phyloP scores from a whole-genome alignment of 2,113 vertebrate species.

The Gallinago media region DNA sequence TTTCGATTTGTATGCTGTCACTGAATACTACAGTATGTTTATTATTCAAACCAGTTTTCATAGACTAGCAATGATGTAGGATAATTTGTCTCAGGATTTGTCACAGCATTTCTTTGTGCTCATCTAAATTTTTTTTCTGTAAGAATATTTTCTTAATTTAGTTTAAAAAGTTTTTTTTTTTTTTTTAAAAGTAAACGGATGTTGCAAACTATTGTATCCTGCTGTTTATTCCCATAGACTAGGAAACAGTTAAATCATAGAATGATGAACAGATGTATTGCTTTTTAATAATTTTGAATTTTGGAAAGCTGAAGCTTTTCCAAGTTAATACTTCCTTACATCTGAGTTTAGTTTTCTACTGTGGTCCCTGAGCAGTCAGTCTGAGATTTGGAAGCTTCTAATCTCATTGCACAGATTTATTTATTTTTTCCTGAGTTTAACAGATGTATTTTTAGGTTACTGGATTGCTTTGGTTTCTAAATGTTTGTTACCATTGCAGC shows the following conservation, averaged over 20 bases:
- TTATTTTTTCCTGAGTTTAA: constrained; percentile 21
- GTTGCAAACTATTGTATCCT: constrained; percentile 41
- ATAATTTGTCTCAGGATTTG: constrained; percentile 66
- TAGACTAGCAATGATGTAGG: not conserved
- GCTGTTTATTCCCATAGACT: constrained; percentile 50
- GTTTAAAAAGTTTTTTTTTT: not conserved
- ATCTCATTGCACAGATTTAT: constrained; percentile 43
- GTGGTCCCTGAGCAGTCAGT: constrained; percentile 21
- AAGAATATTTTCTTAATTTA: constrained; percentile 58
- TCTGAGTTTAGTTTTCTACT: constrained; percentile 49
- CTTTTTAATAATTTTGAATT: constrained; percentile 37
- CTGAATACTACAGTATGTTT: constrained; percentile 49
- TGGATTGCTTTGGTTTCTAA: constrained; percentile 30
- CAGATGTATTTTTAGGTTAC: constrained; percentile 58
- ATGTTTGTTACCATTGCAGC: constrained; percentile 17
- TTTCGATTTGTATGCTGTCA: constrained; percentile 60
- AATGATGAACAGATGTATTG: constrained; percentile 44
- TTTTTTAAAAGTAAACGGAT: not conserved
- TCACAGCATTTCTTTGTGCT: constrained; percentile 48
- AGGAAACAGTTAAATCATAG: constrained; percentile 32
- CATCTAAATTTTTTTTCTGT: constrained; percentile 1
- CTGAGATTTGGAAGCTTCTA: constrained; percentile 45
- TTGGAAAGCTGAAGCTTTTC: constrained; percentile 36
- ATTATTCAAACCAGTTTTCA: constrained; percentile 40
- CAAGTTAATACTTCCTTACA: constrained; percentile 17